Evolutionary conservation across 2,888 invertebrate species (phyloP), one percentile per base, ranked within the genome.

Genomic region (Torymus texanus): DNA sequence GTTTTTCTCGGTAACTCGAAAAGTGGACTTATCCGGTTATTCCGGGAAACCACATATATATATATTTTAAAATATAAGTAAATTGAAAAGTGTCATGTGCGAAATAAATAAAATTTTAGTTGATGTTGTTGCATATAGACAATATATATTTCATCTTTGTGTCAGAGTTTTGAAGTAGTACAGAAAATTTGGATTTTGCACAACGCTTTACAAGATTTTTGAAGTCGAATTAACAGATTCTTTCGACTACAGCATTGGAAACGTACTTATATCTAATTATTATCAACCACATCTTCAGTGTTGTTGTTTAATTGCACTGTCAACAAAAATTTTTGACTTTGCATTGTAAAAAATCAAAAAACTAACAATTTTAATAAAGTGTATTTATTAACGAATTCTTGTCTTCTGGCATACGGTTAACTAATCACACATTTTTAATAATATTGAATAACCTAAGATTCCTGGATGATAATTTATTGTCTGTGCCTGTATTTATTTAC

Each of bases 181-280:
- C 70, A 80, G 61, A 62, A 73, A 76, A 74, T 67, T 73, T 73
- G 21, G 51, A 65, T 78, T 73, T 50, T 66, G 61, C 71, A 70
- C 56, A 75, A 67, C 13, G 51, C 21, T 66, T 78, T 16, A 75
- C 78, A 78, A 51, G 74, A 63, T 73, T 58, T 56, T 72, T n/a
- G 51, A 65, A 75, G 50, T 29, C 71, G 70, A 67, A 75, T 66
- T 16, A 67, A 72, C 55, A 13, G 12, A 8, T 68, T 59, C 11
- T 65, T 80, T 70, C 67, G 74, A 63, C 68, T 21, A 58, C 58
- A 68, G 59, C 55, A 73, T 70, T 63, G 29, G 62, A 72, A 81
- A 66, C 61, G n/a, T 18, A 53, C 79, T 82, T 82, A 81, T 2
- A 76, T 74, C 81, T 82, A 82, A 53, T 82, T 82, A 82, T 82